These are phyloP conservation scores for Agrotis exclamationis DNA, from an alignment of 2,888 invertebrate species.

Conservation along the genomic window DNA sequence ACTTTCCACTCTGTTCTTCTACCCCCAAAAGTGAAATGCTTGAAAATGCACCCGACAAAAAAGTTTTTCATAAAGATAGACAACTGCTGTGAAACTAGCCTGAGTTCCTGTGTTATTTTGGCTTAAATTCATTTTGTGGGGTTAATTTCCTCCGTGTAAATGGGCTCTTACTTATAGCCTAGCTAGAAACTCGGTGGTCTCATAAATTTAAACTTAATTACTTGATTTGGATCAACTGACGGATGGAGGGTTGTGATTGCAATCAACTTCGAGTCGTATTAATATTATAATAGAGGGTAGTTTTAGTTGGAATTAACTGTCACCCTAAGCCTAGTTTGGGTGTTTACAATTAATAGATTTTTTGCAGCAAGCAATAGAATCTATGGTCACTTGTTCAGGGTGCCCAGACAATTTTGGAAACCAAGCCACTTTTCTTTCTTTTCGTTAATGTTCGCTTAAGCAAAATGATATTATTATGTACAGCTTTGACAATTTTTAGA, in stretches of 20 bases:
- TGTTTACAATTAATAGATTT: background rate
- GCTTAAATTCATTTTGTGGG: too few species aligned
- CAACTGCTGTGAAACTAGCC: too few species aligned
- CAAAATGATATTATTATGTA: too few species aligned
- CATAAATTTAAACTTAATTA: constrained; percentile 61
- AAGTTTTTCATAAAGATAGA: too few species aligned
- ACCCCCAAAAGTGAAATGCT: too few species aligned
- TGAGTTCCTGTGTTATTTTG: background rate
- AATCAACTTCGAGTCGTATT: constrained; percentile 35
- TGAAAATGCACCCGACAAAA: too few species aligned
- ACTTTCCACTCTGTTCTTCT: too few species aligned
- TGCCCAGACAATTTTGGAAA: too few species aligned
- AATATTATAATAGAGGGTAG: constrained; percentile 14
- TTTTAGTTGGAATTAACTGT: constrained; percentile 8
- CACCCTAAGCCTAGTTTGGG: background rate
- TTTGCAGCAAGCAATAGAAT: background rate
- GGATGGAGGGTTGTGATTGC: constrained; percentile 26
- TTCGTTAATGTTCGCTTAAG: too few species aligned
- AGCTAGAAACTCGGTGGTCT: constrained; percentile 40
- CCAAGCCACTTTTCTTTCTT: too few species aligned
- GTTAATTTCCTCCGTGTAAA: constrained; percentile 4
- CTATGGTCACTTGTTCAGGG: too few species aligned
- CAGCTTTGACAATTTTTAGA: too few species aligned
- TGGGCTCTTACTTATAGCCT: constrained; percentile 1
- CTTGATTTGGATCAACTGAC: constrained; percentile 29